Conservation (phyloP, 2,113 vertebrate genomes). For the Calidris pugnax region DNA sequence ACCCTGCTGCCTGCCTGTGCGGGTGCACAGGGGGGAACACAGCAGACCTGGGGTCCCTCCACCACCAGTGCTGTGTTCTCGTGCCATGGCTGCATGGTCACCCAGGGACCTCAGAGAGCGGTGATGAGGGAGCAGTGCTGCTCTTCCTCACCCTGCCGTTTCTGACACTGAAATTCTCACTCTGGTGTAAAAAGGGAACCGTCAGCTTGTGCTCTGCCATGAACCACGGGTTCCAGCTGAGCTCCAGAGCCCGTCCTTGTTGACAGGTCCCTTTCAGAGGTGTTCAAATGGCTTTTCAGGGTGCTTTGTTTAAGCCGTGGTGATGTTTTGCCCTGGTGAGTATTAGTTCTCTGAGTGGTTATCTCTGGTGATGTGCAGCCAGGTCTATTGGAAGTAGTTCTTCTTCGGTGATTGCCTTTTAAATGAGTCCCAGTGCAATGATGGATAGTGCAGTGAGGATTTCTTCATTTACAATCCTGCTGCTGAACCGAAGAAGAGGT, state of each 20-base stretch:
- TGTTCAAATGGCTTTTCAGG: neutral
- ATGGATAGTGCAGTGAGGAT: neutral
- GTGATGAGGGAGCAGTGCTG: fast-evolving
- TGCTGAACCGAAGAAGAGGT: neutral
- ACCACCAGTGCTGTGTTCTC: fast-evolving
- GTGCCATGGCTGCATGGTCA: fast-evolving
- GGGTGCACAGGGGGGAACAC: fast-evolving
- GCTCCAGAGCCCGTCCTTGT: neutral
- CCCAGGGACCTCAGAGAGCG: fast-evolving
- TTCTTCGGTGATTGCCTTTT: neutral
- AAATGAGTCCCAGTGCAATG: neutral
- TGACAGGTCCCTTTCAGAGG: neutral
- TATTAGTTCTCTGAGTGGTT: neutral
- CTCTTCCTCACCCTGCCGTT: too few species aligned
- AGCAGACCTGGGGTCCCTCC: neutral
- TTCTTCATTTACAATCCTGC: neutral
- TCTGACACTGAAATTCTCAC: neutral
- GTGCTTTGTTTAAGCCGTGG: neutral
- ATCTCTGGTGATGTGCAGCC: too few species aligned
- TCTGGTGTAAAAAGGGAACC: neutral
- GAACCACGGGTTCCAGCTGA: neutral
- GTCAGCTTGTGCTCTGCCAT: neutral
- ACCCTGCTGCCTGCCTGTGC: neutral
- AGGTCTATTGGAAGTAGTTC: neutral
- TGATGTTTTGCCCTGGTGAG: neutral